Conservation (phyloP, 2,113 vertebrate species). For the Carassius gibelio region DNA sequence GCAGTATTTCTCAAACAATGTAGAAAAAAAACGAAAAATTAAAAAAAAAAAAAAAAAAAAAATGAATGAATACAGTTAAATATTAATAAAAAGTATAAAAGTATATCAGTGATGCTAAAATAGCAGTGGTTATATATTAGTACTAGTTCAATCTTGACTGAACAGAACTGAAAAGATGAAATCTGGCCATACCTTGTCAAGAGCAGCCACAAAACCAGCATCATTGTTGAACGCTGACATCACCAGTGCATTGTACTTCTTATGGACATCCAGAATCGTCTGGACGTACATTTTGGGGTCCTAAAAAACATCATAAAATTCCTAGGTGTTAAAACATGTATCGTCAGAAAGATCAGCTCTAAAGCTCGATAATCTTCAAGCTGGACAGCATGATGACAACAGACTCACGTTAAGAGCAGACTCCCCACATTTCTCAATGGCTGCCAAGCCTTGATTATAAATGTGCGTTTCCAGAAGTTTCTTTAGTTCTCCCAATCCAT, state of each 20-base stretch:
- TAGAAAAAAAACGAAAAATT: no score
- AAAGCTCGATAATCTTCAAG: background rate
- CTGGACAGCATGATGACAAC: no score
- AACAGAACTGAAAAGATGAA: conserved; percentile 3
- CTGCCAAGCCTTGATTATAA: conserved; percentile 97
- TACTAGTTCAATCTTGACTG: background rate
- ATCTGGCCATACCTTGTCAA: conserved; percentile 85
- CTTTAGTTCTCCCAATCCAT: conserved; percentile 95
- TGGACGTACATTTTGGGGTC: conserved; percentile 99
- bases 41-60: no score
- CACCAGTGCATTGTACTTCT: conserved; percentile 97
- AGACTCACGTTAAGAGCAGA: conserved; percentile 92
- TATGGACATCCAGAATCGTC: conserved; percentile 97
- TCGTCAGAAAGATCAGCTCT: background rate
- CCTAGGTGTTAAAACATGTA: background rate
- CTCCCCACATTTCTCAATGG: conserved; percentile 98
- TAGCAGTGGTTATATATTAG: no score
- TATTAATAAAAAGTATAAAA: no score
- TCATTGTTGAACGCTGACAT: conserved; percentile 99
- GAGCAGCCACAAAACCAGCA: conserved; percentile 94
- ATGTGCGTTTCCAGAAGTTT: conserved; percentile 98
- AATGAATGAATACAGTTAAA: no score
- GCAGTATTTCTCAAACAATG: no score
- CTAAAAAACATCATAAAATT: conserved; percentile 65
- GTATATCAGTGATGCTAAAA: no score